A percentile compares a stretch with the other conserved stretches of the same genome.
phyloP scores from a whole-genome alignment of 2,888 invertebrate genomes.

The Plusia festucae region DNA sequence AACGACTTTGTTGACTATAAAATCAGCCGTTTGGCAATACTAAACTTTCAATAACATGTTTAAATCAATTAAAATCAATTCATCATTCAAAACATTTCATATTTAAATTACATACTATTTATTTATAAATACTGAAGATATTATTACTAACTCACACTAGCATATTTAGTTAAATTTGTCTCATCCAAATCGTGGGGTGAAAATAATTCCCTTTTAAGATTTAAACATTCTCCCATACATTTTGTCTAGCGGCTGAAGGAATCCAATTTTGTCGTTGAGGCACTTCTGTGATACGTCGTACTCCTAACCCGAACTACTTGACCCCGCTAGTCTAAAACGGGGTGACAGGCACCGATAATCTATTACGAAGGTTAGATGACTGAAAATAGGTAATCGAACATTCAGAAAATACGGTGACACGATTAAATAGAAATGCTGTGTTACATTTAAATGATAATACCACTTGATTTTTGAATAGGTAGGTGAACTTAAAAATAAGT shows the following conservation, averaged over 20 bases:
- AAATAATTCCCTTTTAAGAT: not conserved
- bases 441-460: not conserved
- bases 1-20: no score
- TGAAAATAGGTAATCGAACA: not conserved
- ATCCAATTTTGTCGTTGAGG: slow-evolving; percentile 37
- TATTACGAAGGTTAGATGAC: slow-evolving; percentile 6
- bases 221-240: not conserved
- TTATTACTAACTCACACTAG: no score
- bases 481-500: no score
- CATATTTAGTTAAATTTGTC: no score
- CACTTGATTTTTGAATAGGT: no score
- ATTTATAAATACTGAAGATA: no score
- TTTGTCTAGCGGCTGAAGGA: slow-evolving; percentile 18
- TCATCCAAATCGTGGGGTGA: not conserved
- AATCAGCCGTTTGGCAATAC: no score
- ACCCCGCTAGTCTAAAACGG: slow-evolving; percentile 30
- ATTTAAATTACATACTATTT: no score
- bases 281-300: slow-evolving; percentile 30
- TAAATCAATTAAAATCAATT: no score
- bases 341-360: slow-evolving; percentile 22
- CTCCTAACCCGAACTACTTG: slow-evolving; percentile 31
- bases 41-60: no score
- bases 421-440: not conserved
- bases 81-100: no score
- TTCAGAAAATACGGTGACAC: not conserved